Evolutionary conservation across 1,140 invertebrate species (phyloP), one percentile per base, ranked within the genome.

Genomic region (Xylocopa sonorina): DNA sequence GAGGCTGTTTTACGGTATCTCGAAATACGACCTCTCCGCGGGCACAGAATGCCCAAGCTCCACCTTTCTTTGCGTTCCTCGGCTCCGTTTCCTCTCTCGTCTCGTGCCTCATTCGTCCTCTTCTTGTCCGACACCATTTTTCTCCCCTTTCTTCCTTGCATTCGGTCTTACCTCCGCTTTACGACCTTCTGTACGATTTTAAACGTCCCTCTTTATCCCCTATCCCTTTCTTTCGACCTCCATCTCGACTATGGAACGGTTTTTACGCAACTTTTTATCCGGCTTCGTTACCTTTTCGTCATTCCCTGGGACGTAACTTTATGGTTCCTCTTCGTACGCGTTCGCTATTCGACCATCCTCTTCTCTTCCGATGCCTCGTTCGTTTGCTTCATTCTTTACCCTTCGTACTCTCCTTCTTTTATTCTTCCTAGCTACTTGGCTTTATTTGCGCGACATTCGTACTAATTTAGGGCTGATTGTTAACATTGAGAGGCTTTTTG

Each of bases 1-100:
- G 71, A 75, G 71, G 68, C 71, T 75, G 78, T 78, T 78, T 78
- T 63, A 78, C 58, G 68, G 76, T 80, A 75, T 80, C 78, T 75
- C 62, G 71, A 80, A 80, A 75, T 75, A 80, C 71, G 32, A 48
- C 57, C 67, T 63, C 38, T 51, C 24, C 74, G 10, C 29, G 34
- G 60, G n/a, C 58, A 48, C 63, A 63, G 67, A 60, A 72, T 34
- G 7, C 76, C 57, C n/a, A n/a, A 41, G 58, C 46, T 72, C 46
- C 57, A 27, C 58, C 76, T 72, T 78, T 63, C 68, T 78, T 78
- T 38, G 68, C 76, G 18, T 34, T 53, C 76, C 29, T 46, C 46
- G 18, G 38, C 38, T 4, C 38, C 38, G 38, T 38, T 4, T 43
- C 21, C 53, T n/a, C 24, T 48, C 41, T 32, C 32, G 10, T 14